A percentile compares a stretch with the other conserved stretches of the same genome.
Conservation (phyloP, 2,888 invertebrate species). For the Hirtodrosophila cameraria region DNA sequence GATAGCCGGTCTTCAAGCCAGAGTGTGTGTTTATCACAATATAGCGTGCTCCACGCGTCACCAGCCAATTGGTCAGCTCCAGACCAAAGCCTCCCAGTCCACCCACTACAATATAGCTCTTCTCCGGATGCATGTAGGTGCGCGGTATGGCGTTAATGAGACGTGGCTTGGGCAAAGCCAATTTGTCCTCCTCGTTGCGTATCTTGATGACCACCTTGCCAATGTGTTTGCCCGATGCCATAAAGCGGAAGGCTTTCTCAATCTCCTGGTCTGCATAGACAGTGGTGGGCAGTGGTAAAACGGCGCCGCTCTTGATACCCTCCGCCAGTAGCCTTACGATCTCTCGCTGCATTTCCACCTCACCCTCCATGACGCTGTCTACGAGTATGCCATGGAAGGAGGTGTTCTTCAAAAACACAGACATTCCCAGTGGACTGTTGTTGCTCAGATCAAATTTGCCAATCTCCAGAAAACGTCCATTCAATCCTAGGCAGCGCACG, state of each 20-base stretch:
- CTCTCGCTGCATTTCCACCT: constrained; percentile 88
- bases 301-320: constrained; percentile 94
- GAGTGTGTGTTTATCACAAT: constrained; percentile 95
- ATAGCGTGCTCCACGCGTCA: constrained; percentile 92
- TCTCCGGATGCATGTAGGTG: constrained; percentile 92
- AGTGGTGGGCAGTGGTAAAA: constrained; percentile 93
- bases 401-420: constrained; percentile 97
- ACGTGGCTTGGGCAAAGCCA: constrained; percentile 85
- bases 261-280: constrained; percentile 94
- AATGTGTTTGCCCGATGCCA: constrained; percentile 98
- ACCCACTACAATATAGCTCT: constrained; percentile 91
- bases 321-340: constrained; percentile 91
- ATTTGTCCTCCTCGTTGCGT: constrained; percentile 89
- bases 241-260: constrained; percentile 95
- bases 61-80: constrained; percentile 96
- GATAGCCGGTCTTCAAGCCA: constrained; percentile 96
- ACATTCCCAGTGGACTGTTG: constrained; percentile 92
- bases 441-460: constrained; percentile 98
- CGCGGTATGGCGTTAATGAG: constrained; percentile 92
- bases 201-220: constrained; percentile 97
- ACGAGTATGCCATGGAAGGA: constrained; percentile 99
- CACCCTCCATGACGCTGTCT: constrained; percentile 94
- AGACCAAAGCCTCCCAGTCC: constrained; percentile 98
- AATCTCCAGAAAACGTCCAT: constrained; percentile 98
- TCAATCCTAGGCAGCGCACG: constrained; percentile 94